Percentiles rank a stretch among this genome's conserved stretches.
Conservation (phyloP, 1,140 invertebrate genomes). For the Drosophila virilis region DNA sequence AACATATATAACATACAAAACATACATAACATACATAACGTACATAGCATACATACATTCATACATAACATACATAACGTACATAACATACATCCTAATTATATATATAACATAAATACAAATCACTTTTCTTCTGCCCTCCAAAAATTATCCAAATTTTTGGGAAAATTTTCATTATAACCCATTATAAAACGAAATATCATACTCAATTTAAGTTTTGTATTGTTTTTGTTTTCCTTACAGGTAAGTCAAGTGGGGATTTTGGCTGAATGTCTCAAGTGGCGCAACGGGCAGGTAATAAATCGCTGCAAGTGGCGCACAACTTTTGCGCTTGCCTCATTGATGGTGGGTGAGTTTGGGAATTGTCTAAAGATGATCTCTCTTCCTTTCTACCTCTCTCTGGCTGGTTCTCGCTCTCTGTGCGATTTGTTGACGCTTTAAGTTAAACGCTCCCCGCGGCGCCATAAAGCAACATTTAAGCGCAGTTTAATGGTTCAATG, state of each 20-base stretch:
- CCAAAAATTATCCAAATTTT: too few species aligned
- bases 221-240: conserved; percentile 24
- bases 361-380: conserved; percentile 21
- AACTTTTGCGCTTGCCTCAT: conserved; percentile 58
- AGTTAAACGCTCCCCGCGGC: conserved; percentile 77
- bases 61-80: too few species aligned
- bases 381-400: conserved; percentile 5
- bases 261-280: conserved; percentile 25
- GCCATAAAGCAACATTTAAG: conserved; percentile 74
- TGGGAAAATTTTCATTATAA: too few species aligned
- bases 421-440: conserved; percentile 78
- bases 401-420: conserved; percentile 15
- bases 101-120: too few species aligned
- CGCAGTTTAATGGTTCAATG: conserved; percentile 80
- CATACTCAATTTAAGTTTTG: background rate
- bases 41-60: too few species aligned
- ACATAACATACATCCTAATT: too few species aligned
- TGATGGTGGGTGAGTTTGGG: conserved; percentile 16
- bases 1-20: too few species aligned
- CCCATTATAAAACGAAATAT: conserved; percentile 20
- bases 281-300: conserved; percentile 46
- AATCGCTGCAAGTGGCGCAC: conserved; percentile 70
- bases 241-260: conserved; percentile 63
- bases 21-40: too few species aligned
- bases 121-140: too few species aligned